These are phyloP conservation scores for Elephantulus edwardii DNA, from an alignment of 2,113 vertebrate species.

Conservation along the genomic window DNA sequence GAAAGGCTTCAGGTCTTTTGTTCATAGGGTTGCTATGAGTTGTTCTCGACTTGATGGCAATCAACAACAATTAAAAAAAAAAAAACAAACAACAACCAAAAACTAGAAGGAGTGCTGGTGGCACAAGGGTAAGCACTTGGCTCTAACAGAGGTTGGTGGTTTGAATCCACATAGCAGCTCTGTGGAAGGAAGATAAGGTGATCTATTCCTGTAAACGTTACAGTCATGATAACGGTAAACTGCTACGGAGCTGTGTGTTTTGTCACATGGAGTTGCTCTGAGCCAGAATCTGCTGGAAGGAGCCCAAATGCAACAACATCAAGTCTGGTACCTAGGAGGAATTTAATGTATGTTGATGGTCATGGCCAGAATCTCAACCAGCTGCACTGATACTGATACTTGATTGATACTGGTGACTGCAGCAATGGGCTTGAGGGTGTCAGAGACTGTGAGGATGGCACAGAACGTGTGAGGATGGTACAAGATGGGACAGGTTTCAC, in stretches of 20 bases:
- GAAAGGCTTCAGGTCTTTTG: too few relatives aligned
- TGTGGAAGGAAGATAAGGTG: neutral
- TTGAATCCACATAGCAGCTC: neutral
- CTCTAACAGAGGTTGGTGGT: neutral
- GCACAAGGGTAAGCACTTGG: neutral
- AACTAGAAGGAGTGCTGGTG: neutral
- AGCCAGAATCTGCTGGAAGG: neutral
- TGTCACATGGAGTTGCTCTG: neutral
- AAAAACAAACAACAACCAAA: too few relatives aligned
- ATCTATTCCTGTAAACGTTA: neutral
- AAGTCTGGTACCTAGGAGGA: neutral
- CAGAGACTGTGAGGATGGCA: too few relatives aligned
- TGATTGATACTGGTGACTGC: too few relatives aligned
- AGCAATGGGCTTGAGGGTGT: too few relatives aligned
- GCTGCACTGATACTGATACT: too few relatives aligned
- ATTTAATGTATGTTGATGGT: neutral
- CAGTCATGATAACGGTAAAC: neutral
- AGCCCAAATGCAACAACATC: neutral
- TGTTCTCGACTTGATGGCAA: too few relatives aligned
- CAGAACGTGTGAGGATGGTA: too few relatives aligned
- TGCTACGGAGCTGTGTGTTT: too few relatives aligned
- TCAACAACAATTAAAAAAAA: too few relatives aligned
- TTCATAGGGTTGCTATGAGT: too few relatives aligned
- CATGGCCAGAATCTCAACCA: neutral
- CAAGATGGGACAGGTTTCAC: too few relatives aligned